phyloP scores from a whole-genome alignment of 2,113 vertebrate genomes.

The Cyrtonyx montezumae region DNA sequence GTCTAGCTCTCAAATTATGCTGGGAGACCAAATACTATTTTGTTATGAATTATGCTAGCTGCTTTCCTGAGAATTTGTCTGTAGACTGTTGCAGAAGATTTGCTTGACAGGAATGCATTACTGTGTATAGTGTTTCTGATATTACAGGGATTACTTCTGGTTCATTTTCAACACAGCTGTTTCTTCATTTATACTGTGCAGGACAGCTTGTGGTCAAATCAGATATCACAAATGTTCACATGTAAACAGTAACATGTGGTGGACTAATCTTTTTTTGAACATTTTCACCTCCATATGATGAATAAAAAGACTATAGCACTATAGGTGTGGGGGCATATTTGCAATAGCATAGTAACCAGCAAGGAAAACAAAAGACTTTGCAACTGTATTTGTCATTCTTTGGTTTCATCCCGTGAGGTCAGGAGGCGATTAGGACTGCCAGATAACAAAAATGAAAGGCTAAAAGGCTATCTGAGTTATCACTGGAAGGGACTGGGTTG shows the following conservation, averaged over 20 bases:
- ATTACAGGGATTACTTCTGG: slow-evolving; percentile 58
- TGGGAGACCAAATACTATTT: not conserved
- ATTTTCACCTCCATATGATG: not conserved
- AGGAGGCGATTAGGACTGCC: not conserved
- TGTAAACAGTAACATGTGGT: slow-evolving; percentile 52
- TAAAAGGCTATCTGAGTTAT: not conserved
- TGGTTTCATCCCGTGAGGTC: not conserved
- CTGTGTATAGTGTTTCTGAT: slow-evolving; percentile 48
- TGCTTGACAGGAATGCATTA: slow-evolving; percentile 32
- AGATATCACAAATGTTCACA: slow-evolving; percentile 62
- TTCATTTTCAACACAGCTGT: slow-evolving; percentile 72
- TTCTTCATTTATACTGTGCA: slow-evolving; percentile 66
- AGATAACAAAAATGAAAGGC: not conserved
- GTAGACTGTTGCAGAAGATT: slow-evolving; percentile 41
- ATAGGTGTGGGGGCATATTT: not conserved
- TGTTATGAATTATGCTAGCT: not conserved
- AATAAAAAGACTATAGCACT: not conserved
- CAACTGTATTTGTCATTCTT: not conserved
- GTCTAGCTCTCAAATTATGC: not conserved
- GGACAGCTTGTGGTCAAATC: slow-evolving; percentile 46
- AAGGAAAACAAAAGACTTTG: not conserved
- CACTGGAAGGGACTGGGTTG: not conserved
- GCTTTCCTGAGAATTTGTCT: slow-evolving; percentile 25
- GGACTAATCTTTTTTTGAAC: slow-evolving; percentile 35
- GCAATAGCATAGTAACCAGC: not conserved